Evolutionary conservation across 1,140 invertebrate species (phyloP), one percentile per base, ranked within the genome.

Genomic region (Ips nitidus): DNA sequence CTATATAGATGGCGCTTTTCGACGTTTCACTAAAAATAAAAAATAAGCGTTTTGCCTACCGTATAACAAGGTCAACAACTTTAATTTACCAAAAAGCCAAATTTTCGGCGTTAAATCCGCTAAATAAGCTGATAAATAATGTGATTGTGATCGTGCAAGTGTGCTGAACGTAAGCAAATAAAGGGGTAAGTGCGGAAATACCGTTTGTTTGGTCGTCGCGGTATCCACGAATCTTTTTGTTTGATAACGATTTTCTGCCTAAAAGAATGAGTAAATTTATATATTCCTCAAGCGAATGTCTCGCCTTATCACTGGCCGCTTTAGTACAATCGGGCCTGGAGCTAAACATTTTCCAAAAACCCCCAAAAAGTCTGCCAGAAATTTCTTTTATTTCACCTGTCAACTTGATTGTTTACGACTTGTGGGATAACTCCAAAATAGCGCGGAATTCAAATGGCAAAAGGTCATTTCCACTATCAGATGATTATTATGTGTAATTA

Each of bases 11-110:
- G 57, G 38, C 57, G 57, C 39, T 59, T 8, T 59, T 59, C 6
- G 39, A 59, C 57, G 42, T n/a, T 59, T 59, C 57, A 75, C 52
- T 40, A 70, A 73, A 76, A 75, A 77, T 73, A 77, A 77, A 76
- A 75, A 74, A 75, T 71, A 72, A 75, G 77, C 74, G 75, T 75
- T 74, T 78, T 75, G 73, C 68, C 69, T 65, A 56, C 61, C 56
- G 61, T 73, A 72, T 77, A 79, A 79, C 78, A 79, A 79, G 78
- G 78, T 79, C 78, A 79, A 78, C 78, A 79, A 79, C 78, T 78
- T 76, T 76, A 75, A 71, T 74, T 72, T 71, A 66, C 57, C 55
- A 70, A 75, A 76, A 72, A 72, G 67, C 70, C 63, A 71, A 74
- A 75, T 65, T 71, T 75, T 76, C 66, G 47, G 63, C 60, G 37